phyloP scores from a whole-genome alignment of 37 sponge, comb jelly and placozoan species.

The Amphimedon queenslandica region DNA sequence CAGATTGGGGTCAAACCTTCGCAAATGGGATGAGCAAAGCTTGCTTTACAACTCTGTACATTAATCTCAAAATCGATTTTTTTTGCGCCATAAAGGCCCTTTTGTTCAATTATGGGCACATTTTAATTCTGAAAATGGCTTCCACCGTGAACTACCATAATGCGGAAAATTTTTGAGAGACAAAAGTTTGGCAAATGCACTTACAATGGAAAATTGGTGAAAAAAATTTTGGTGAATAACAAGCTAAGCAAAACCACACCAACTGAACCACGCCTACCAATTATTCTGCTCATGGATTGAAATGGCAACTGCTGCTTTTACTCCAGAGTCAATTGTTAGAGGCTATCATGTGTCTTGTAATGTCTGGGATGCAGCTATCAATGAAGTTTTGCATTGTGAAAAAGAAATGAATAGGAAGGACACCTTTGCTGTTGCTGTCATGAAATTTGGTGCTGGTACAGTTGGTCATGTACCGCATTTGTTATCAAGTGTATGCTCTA shows the following conservation, averaged over 20 bases:
- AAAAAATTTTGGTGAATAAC: background rate
- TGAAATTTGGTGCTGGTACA: slow-evolving; percentile 1
- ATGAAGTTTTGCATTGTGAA: slow-evolving; percentile 15
- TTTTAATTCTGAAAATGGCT: no score
- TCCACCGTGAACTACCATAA: background rate
- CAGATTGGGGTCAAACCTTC: no score
- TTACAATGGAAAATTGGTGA: background rate
- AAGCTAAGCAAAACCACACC: no score
- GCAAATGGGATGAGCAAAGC: no score
- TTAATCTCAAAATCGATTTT: no score
- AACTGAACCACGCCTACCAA: no score
- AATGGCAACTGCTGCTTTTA: background rate
- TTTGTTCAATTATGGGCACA: no score
- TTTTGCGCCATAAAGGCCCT: no score
- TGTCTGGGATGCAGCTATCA: slow-evolving; percentile 31
- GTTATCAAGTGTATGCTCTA: slow-evolving; percentile 21
- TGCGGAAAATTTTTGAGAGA: background rate
- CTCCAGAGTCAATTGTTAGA: background rate
- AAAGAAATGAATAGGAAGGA: slow-evolving; percentile 18
- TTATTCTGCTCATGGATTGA: background rate
- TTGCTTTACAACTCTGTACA: no score
- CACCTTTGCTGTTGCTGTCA: slow-evolving; percentile 31
- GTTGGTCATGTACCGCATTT: slow-evolving; percentile 31
- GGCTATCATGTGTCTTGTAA: slow-evolving; percentile 22
- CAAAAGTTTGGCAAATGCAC: background rate